These are phyloP conservation scores for Tribolium madens DNA, from an alignment of 1,140 invertebrate species.

Conservation along the genomic window DNA sequence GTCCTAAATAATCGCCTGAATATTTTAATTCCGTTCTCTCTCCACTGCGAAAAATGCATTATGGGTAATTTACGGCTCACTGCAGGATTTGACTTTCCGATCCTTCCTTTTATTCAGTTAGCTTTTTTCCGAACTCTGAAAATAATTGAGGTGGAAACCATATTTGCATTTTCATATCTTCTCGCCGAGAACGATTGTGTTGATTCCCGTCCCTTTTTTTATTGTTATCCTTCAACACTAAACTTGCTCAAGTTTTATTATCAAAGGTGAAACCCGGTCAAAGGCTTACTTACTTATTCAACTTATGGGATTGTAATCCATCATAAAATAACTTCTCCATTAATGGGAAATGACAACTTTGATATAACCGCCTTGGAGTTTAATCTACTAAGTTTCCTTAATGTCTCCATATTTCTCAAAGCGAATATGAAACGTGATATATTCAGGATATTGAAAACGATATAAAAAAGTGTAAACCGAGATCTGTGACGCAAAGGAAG, in stretches of 20 bases:
- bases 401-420: constrained; percentile 21
- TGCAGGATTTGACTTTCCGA: constrained; percentile 47
- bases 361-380: constrained; percentile 27
- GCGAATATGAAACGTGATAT: constrained; percentile 26
- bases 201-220: background rate
- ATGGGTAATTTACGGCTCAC: constrained; percentile 48
- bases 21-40: constrained; percentile 48
- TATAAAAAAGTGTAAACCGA: constrained; percentile 3
- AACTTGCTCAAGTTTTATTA: constrained; percentile 7
- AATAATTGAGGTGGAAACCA: constrained; percentile 48
- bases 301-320: constrained; percentile 43
- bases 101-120: constrained; percentile 45
- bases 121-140: constrained; percentile 42
- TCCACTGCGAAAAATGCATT: constrained; percentile 48
- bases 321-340: constrained; percentile 40
- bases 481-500: constrained; percentile 1
- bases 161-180: constrained; percentile 53
- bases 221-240: background rate
- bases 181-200: background rate
- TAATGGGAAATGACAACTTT: constrained; percentile 34
- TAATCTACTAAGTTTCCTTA: constrained; percentile 38
- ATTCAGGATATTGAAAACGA: constrained; percentile 29
- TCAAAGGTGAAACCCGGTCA: background rate
- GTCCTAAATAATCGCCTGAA: constrained; percentile 38
- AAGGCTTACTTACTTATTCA: constrained; percentile 27